A percentile compares a stretch with the other conserved stretches of the same genome.
Evolutionary conservation across 2,113 vertebrate species (phyloP).

Genomic region (Gymnocephalus cernua): DNA sequence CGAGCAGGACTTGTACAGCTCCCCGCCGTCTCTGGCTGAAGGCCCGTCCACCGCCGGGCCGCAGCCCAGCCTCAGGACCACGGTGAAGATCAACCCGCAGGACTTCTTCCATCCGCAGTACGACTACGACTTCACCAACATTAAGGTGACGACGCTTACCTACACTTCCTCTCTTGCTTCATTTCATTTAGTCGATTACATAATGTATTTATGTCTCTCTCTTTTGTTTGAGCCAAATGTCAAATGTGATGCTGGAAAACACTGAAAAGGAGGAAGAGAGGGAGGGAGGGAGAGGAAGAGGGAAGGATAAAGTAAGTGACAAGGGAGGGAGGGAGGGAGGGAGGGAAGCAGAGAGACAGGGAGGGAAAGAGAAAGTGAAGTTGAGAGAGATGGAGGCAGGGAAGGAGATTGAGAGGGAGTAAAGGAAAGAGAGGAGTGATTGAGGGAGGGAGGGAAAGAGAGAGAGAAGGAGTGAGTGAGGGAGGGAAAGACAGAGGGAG

Average conservation of each 20-base stretch:
- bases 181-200: not conserved
- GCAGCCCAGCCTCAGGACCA: rapidly evolving
- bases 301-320: too few relatives aligned
- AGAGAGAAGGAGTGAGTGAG: not conserved
- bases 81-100: conserved; percentile 37
- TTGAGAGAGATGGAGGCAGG: not conserved
- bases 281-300: not conserved
- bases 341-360: not conserved
- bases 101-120: conserved; percentile 66
- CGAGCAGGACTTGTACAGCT: conserved; percentile 54
- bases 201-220: not conserved
- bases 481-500: not conserved
- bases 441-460: too few relatives aligned
- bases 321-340: not conserved
- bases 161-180: not conserved
- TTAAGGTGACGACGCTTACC: conserved; percentile 47
- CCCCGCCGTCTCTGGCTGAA: conserved; percentile 7
- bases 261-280: not conserved
- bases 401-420: not conserved
- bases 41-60: not conserved
- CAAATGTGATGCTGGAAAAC: not conserved
- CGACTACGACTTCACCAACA: conserved; percentile 72
- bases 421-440: not conserved
- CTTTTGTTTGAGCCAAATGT: not conserved
- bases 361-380: rapidly evolving